phyloP scores from a whole-genome alignment of 1,140 invertebrate genomes.

The Mesaphorura yosii region DNA sequence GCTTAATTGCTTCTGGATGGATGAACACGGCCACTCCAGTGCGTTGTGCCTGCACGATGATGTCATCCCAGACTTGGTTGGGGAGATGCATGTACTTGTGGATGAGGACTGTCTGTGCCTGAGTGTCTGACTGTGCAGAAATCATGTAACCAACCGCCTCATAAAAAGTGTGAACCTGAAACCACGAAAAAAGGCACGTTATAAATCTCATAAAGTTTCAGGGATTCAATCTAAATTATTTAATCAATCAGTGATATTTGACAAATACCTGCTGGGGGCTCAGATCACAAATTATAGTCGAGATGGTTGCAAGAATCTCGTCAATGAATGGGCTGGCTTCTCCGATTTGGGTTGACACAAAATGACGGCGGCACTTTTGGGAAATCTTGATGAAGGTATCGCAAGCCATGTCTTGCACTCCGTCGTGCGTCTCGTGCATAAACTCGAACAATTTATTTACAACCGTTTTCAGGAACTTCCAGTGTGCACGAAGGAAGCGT shows the following conservation, averaged over 20 bases:
- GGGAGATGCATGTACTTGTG: slow-evolving; percentile 96
- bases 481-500: slow-evolving; percentile 94
- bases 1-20: slow-evolving; percentile 92
- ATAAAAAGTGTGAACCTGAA: slow-evolving; percentile 97
- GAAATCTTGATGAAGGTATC: slow-evolving; percentile 99
- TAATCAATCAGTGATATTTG: not conserved
- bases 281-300: slow-evolving; percentile 96
- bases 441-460: slow-evolving; percentile 99
- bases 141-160: slow-evolving; percentile 99
- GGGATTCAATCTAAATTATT: not conserved
- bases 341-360: slow-evolving; percentile 91
- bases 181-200: slow-evolving; percentile 10
- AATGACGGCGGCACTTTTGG: slow-evolving; percentile 95
- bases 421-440: slow-evolving; percentile 99
- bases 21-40: slow-evolving; percentile 95
- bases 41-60: slow-evolving; percentile 87
- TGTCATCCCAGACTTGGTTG: slow-evolving; percentile 98
- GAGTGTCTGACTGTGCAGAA: slow-evolving; percentile 78
- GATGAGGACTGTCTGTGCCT: slow-evolving; percentile 82
- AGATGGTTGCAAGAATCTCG: slow-evolving; percentile 92
- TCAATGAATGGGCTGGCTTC: slow-evolving; percentile 97
- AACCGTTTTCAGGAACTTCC: slow-evolving; percentile 99
- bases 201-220: slow-evolving; percentile 3
- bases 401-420: slow-evolving; percentile 99
- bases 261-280: slow-evolving; percentile 88